Evolutionary conservation across 2,888 invertebrate species (phyloP), one percentile per base, ranked within the genome.

Genomic region (Hanleya hanleyi): DNA sequence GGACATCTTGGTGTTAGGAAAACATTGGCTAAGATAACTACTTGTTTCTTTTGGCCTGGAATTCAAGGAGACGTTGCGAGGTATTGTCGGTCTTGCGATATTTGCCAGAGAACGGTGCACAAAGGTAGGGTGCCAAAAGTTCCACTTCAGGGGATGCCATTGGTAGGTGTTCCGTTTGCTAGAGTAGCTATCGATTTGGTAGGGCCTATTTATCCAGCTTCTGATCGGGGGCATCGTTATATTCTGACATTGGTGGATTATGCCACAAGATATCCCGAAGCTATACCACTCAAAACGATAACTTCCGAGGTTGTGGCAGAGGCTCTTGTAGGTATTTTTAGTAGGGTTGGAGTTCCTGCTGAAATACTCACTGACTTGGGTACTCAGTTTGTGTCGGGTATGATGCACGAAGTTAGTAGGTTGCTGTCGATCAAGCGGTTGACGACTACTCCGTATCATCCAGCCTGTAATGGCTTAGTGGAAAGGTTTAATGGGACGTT

Each of bases 181-280:
- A n/a, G 81, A 7, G 77, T 78, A 0, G 77, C 73, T 36, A 73
- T 83, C 7, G 82, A 83, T 72, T 41, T 83, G 3, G 47, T 81
- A 29, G 81, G 81, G 37, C 80, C 81, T 22, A 73, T 83, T 35
- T 29, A 70, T 2, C 76, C 77, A 15, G n/a, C 62, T 15, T 77
- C 71, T 26, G 73, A 75, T 33, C 33, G 38, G 22, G 77, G 76
- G 22, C 50, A 77, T 47, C 47, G 70, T 12, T 81, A 80, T 68
- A 75, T 81, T 15, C 50, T 81, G 1, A 76, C 72, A 0, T 1
- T 78, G 0, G 71, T 77, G 1, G 78, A 82, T 57, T 76, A 71
- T 57, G 77, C 79, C 0, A 77, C 79, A 12, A 62, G 79, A 26
- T 80, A 79, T 57, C 75, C 71, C 12, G 78, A 75, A 26, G 76